Conservation (phyloP, 2,113 vertebrate genomes). For the Pterocles burchelli region DNA sequence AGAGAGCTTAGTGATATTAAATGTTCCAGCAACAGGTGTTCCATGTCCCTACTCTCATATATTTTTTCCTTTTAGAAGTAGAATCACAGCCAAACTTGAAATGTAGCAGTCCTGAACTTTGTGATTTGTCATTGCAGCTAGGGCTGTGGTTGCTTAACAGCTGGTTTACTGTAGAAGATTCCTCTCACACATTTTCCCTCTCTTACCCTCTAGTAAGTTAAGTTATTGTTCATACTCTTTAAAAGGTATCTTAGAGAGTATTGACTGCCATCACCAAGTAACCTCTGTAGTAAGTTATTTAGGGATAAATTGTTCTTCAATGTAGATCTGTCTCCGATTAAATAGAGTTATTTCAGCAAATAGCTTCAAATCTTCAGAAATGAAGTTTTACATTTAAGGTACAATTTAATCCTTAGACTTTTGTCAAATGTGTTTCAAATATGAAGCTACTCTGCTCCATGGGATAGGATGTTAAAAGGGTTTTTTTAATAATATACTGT, state of each 20-base stretch:
- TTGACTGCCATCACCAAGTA: background rate
- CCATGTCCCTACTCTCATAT: background rate
- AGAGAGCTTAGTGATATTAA: slow-evolving; percentile 19
- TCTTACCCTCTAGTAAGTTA: background rate
- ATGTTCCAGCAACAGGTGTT: slow-evolving; percentile 59
- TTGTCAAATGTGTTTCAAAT: background rate
- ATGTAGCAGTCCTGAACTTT: slow-evolving; percentile 53
- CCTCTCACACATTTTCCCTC: background rate
- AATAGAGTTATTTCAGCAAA: background rate
- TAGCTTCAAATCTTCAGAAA: background rate
- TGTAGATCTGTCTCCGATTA: background rate
- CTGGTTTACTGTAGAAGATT: slow-evolving; percentile 23
- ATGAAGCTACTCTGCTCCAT: background rate
- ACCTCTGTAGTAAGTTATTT: background rate
- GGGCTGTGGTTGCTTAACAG: slow-evolving; percentile 14
- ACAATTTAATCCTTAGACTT: background rate
- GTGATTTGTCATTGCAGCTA: slow-evolving; percentile 6
- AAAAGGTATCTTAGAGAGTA: background rate
- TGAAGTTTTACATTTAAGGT: background rate
- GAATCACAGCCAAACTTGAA: slow-evolving; percentile 45
- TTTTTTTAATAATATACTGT: background rate
- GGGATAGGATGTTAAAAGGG: background rate
- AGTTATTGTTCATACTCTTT: background rate
- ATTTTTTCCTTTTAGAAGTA: slow-evolving; percentile 31
- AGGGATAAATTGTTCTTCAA: background rate